A percentile compares a stretch with the other conserved stretches of the same genome.
Conservation (phyloP, 35 echinoderm and acorn worm species). For the Strongylocentrotus purpuratus region DNA sequence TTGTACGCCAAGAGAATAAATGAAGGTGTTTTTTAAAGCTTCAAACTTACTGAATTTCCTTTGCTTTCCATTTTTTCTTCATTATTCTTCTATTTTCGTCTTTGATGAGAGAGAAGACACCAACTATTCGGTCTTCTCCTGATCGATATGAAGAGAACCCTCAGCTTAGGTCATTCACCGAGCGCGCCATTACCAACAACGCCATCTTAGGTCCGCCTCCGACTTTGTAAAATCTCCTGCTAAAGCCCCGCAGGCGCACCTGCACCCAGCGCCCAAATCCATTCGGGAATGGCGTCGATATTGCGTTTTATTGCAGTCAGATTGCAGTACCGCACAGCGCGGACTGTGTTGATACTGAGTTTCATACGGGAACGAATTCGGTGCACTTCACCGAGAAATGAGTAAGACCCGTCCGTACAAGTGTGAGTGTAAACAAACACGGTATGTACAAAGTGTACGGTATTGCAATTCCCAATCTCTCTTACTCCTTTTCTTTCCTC, state of each 20-base stretch:
- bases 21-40: not conserved
- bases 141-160: not conserved
- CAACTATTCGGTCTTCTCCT: not conserved
- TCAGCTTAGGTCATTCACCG: constrained; percentile 7
- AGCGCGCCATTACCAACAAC: not conserved
- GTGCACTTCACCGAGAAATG: not conserved
- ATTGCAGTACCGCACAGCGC: not conserved
- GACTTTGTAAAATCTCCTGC: not conserved
- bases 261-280: not conserved
- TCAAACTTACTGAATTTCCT: not conserved
- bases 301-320: not conserved
- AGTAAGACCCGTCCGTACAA: not conserved
- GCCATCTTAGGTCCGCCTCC: not conserved
- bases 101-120: not conserved
- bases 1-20: not conserved
- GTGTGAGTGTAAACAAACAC: constrained; percentile 17
- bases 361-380: not conserved
- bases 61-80: not conserved
- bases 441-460: not conserved
- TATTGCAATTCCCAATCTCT: not conserved
- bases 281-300: not conserved
- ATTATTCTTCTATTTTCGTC: not conserved
- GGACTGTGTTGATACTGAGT: not conserved
- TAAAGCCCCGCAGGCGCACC: not conserved
- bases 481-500: not conserved